Percentiles rank a stretch among this genome's conserved stretches.
Conservation (phyloP, 2,797 vertebrate species). For the Apodemus agrarius region DNA sequence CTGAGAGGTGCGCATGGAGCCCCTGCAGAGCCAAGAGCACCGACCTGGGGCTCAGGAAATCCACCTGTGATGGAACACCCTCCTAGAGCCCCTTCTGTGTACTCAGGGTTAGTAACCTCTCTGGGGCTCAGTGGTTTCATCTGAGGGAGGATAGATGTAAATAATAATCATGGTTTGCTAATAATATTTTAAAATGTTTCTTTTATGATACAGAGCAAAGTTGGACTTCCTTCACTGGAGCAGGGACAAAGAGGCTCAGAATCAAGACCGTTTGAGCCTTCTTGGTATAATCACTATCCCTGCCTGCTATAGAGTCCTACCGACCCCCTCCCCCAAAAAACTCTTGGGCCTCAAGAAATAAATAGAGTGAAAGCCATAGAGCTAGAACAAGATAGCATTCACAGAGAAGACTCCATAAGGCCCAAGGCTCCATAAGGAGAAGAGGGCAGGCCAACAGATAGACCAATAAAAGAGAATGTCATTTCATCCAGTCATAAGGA, state of each 20-base stretch:
- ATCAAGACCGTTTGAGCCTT: background rate
- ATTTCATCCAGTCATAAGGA: background rate
- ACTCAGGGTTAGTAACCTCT: background rate
- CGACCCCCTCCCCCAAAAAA: slow-evolving; percentile 9
- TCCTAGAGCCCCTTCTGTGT: slow-evolving; percentile 17
- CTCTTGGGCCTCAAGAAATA: background rate
- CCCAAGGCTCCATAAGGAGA: background rate
- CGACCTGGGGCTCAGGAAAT: slow-evolving; percentile 30
- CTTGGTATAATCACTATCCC: background rate
- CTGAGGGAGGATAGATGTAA: slow-evolving; percentile 24
- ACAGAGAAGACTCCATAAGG: background rate
- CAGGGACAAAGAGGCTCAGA: background rate
- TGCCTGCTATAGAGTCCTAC: background rate
- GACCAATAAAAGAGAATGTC: background rate
- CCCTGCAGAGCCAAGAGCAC: background rate
- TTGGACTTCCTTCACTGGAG: background rate
- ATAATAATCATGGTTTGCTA: slow-evolving; percentile 16
- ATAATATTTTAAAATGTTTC: background rate
- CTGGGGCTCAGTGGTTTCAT: background rate
- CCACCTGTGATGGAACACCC: background rate
- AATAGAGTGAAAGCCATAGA: background rate
- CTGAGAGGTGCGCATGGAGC: background rate
- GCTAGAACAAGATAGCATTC: background rate
- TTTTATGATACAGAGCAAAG: slow-evolving; percentile 56
- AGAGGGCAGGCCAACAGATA: background rate